A percentile compares a stretch with the other conserved stretches of the same genome.
Conservation (phyloP, 2,888 invertebrate species). For the Dynastes grantii region DNA sequence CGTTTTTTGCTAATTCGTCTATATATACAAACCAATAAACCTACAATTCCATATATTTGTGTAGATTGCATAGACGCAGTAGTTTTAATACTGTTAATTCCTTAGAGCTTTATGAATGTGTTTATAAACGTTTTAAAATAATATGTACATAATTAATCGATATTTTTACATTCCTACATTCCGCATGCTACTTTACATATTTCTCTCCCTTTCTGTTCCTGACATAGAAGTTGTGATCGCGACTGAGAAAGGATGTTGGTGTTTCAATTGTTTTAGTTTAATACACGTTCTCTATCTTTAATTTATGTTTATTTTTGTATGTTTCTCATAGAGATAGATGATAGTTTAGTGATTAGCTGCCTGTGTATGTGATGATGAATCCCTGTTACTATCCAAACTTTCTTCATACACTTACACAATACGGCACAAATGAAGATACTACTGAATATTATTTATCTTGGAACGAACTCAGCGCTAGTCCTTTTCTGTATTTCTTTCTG, state of each 20-base stretch:
- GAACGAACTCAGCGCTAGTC: constrained; percentile 27
- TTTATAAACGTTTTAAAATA: constrained; percentile 18
- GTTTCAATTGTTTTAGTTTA: constrained; percentile 57
- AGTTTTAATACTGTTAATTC: too few relatives aligned
- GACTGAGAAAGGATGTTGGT: constrained; percentile 58
- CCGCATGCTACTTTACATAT: constrained; percentile 39
- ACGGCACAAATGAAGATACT: constrained; percentile 49
- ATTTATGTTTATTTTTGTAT: constrained; percentile 59
- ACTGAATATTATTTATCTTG: not conserved
- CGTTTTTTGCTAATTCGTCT: too few relatives aligned
- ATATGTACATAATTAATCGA: constrained; percentile 40
- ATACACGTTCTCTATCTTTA: constrained; percentile 49
- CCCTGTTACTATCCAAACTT: constrained; percentile 44
- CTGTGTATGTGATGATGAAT: constrained; percentile 61
- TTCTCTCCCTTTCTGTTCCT: constrained; percentile 31
- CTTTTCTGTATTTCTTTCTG: constrained; percentile 36
- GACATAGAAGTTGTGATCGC: constrained; percentile 49
- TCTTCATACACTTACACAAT: constrained; percentile 55
- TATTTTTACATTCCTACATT: constrained; percentile 20
- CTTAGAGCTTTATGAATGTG: not conserved
- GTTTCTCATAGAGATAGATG: constrained; percentile 58
- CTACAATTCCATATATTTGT: not conserved
- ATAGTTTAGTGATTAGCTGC: constrained; percentile 62
- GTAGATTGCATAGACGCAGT: not conserved
- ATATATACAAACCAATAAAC: too few relatives aligned